phyloP scores from a whole-genome alignment of 2,113 vertebrate genomes.

The Okapia johnstoni region DNA sequence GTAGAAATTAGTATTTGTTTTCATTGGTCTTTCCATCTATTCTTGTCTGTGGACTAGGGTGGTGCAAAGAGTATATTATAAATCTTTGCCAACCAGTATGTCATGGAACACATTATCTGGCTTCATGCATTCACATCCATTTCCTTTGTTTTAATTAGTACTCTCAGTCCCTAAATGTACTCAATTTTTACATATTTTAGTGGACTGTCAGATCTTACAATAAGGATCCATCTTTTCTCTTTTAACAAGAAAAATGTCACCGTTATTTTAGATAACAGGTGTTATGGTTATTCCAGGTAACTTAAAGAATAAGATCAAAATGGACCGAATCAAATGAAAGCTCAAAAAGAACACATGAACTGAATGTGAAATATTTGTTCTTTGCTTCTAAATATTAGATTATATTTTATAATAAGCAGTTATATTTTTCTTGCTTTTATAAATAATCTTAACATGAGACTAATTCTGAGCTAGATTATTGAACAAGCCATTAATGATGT shows the following conservation, averaged over 20 bases:
- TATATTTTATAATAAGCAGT: background rate
- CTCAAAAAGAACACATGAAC: background rate
- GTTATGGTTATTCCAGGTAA: background rate
- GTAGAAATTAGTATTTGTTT: background rate
- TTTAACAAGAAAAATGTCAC: background rate
- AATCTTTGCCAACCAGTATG: background rate
- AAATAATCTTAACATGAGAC: background rate
- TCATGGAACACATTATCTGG: background rate
- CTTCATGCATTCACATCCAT: background rate
- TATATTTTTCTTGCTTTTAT: background rate
- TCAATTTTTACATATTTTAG: background rate
- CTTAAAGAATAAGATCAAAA: background rate
- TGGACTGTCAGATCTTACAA: background rate
- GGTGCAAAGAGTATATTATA: background rate
- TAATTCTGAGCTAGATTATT: background rate
- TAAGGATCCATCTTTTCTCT: background rate
- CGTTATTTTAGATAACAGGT: background rate
- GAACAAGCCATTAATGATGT: background rate
- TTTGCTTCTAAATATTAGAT: background rate
- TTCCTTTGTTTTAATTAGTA: conserved; percentile 1
- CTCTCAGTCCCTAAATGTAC: background rate
- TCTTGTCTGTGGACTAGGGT: background rate
- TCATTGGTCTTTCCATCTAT: background rate
- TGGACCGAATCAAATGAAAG: background rate
- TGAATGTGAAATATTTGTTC: background rate